Conservation (phyloP, 2,797 vertebrate species). For the Dicrostonyx torquatus region DNA sequence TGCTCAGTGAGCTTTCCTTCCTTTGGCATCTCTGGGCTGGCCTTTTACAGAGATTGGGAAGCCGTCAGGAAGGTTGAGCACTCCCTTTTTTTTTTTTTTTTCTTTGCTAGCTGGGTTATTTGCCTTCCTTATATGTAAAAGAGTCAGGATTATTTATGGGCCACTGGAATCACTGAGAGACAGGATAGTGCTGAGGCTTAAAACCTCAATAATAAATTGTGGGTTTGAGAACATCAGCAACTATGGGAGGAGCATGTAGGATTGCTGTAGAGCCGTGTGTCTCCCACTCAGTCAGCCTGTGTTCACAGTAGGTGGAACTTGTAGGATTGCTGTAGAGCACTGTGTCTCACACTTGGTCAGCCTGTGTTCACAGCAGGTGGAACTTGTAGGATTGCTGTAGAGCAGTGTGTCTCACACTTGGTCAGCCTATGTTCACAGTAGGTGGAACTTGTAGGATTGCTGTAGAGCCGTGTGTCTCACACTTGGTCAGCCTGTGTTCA, state of each 20-base stretch:
- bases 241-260: conserved; percentile 18
- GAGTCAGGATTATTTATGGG: conserved; percentile 76
- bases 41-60: conserved; percentile 61
- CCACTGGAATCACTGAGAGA: conserved; percentile 70
- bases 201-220: conserved; percentile 75
- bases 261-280: conserved; percentile 29
- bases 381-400: not conserved
- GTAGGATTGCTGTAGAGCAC: not conserved
- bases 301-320: conserved; percentile 4
- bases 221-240: conserved; percentile 70
- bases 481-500: conserved; percentile 21
- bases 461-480: conserved; percentile 39
- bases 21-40: conserved; percentile 1
- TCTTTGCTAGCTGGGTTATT: conserved; percentile 66
- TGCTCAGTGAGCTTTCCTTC: conserved; percentile 6
- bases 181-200: conserved; percentile 66
- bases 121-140: conserved; percentile 78
- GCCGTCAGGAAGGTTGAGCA: not conserved
- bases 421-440: not conserved
- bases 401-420: conserved; percentile 24
- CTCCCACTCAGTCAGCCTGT: conserved; percentile 29
- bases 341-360: conserved; percentile 23
- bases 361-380: not conserved
- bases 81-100: conserved; percentile 8
- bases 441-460: not conserved